Evolutionary conservation across 2,113 vertebrate genomes (phyloP).

Genomic region (Xiphophorus maculatus): DNA sequence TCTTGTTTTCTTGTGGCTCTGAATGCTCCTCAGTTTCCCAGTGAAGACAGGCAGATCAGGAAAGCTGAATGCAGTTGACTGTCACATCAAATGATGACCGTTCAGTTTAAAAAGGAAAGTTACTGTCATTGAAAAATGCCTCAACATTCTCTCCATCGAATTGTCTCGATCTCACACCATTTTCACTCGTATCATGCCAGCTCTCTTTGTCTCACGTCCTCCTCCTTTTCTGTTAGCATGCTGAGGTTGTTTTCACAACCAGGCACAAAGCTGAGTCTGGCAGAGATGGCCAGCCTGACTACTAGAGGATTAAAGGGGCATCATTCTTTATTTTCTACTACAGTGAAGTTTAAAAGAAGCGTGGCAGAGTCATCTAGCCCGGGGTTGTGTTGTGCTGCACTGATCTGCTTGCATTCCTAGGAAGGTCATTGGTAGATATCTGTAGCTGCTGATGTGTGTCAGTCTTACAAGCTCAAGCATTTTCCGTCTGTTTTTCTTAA

Average conservation of each 20-base stretch:
- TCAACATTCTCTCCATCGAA: not conserved
- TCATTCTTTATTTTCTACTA: conserved; percentile 9
- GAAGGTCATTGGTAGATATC: conserved; percentile 28
- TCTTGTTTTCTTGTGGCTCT: conserved; percentile 13
- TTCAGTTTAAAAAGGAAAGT: conserved; percentile 23
- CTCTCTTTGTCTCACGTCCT: not conserved
- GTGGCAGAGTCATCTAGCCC: conserved; percentile 7
- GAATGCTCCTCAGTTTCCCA: conserved; percentile 41
- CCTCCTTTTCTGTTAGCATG: not conserved
- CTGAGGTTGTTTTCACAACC: not conserved
- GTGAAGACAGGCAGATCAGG: conserved; percentile 30
- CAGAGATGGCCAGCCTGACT: conserved; percentile 16
- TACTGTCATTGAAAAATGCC: not conserved
- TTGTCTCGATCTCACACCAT: not conserved
- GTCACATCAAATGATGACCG: conserved; percentile 12
- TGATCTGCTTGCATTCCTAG: conserved; percentile 16
- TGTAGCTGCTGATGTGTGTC: not conserved
- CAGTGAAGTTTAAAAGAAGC: conserved; percentile 15
- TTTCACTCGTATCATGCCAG: not conserved
- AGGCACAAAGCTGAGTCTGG: conserved; percentile 13
- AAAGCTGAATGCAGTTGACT: conserved; percentile 36
- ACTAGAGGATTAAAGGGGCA: conserved; percentile 41
- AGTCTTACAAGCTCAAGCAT: not conserved
- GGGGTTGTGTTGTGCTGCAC: conserved; percentile 20
- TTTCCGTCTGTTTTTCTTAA: not conserved